phyloP scores from a whole-genome alignment of 2,888 invertebrate genomes.

The Mimachlamys varia region DNA sequence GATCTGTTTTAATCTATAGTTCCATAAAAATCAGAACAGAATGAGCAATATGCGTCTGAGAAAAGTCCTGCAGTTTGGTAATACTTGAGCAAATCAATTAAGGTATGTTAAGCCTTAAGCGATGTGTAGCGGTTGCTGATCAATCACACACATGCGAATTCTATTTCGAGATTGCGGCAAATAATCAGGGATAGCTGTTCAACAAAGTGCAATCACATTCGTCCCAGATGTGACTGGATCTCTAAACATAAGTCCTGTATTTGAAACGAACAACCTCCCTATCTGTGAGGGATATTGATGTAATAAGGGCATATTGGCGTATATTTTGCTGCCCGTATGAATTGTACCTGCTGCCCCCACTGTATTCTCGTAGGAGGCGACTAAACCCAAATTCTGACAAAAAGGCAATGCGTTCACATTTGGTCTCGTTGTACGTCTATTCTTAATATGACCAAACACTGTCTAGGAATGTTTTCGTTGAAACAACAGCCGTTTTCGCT shows the following conservation, averaged over 20 bases:
- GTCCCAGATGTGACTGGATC: neutral
- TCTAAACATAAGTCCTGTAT: neutral
- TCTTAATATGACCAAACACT: too few species aligned
- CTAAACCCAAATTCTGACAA: too few species aligned
- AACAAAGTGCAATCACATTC: neutral
- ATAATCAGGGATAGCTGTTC: conserved; percentile 19
- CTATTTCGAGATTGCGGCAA: neutral
- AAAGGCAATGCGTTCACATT: too few species aligned
- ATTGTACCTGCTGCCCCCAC: too few species aligned
- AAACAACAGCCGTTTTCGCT: too few species aligned
- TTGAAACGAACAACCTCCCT: neutral
- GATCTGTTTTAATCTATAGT: neutral
- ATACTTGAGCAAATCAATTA: conserved; percentile 1
- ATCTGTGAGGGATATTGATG: neutral
- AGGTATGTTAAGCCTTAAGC: conserved; percentile 4
- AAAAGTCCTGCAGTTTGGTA: conserved; percentile 7
- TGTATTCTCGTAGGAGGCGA: too few species aligned
- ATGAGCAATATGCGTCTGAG: neutral
- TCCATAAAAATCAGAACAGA: neutral
- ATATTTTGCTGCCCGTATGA: too few species aligned
- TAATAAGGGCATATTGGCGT: too few species aligned
- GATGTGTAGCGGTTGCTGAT: neutral
- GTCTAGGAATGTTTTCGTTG: too few species aligned
- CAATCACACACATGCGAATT: neutral
- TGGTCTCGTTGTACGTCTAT: too few species aligned